Evolutionary conservation across 2,888 invertebrate genomes (phyloP), one percentile per base, ranked within the genome.

Genomic region (Drosophila austrosaltans): DNA sequence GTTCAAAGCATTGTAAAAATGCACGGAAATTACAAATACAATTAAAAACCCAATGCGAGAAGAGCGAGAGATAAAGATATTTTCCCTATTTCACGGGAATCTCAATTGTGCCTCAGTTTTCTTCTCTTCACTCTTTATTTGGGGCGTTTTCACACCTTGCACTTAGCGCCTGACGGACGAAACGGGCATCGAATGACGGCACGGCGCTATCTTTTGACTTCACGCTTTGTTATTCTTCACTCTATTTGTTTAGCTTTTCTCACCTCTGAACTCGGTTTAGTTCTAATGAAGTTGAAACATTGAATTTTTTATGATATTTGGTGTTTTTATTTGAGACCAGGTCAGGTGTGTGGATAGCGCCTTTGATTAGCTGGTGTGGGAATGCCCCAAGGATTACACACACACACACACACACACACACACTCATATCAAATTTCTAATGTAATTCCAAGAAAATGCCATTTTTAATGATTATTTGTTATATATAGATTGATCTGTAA

Each of bases 251-350:
- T 85, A 68, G 54, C 54, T 20, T 71, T 83, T 88, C 89, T 78
- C 89, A 81, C 87, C 89, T 83, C 61, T 69, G 59, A 67, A 69
- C 75, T 87, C 76, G 75, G 69, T 63, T 86, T 74, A 83, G 53
- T 89, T 89, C 89, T 83, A 87, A 83, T 87, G 87, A 89, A 83
- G 69, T 83, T 61, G 66, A 66, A 75, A 2, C n/a, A 68, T 74
- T 72, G 72, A n/a, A 62, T 83, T 56, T 78, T 75, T 78, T 75
- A 82, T 61, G 73, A 70, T 53, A 63, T 75, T 78, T 67, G 56
- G 40, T 28, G 1, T 57, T 58, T 61, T n/a, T 53, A 20, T 39
- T 62, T 62, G 40, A 16, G 36, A 12, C 4, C 20, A 28, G 2
- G 6, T 48, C 48, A 48, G 48, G 48, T 48, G 40, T 39, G 40